A percentile compares a stretch with the other conserved stretches of the same genome.
phyloP scores from a whole-genome alignment of 35 echinoderm and acorn worm species.

The Antedon bifida region DNA sequence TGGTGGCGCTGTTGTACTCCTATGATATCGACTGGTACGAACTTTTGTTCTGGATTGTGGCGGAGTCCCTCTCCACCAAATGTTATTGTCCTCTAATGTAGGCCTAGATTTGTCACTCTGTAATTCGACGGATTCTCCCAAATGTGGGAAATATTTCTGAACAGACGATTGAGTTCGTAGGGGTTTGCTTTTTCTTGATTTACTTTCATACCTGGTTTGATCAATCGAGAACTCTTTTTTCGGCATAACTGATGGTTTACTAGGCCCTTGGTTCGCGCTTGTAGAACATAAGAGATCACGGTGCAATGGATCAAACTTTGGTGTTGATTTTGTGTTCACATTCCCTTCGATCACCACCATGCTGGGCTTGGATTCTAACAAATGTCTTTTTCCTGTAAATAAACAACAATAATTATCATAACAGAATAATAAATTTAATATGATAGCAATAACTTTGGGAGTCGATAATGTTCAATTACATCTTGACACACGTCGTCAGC shows the following conservation, averaged over 20 bases:
- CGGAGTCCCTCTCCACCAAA: neutral
- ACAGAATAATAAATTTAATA: too few species aligned
- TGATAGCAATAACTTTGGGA: too few species aligned
- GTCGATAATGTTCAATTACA: too few species aligned
- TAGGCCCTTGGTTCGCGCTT: neutral
- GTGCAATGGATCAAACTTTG: neutral
- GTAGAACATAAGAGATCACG: neutral
- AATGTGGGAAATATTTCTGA: neutral
- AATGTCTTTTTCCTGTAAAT: neutral
- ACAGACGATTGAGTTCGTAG: neutral
- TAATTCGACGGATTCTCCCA: neutral
- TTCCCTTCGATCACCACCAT: neutral
- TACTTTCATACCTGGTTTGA: neutral
- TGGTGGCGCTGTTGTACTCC: neutral
- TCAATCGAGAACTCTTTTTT: neutral
- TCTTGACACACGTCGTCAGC: too few species aligned
- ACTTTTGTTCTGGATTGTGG: neutral
- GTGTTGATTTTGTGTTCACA: neutral
- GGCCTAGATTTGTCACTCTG: neutral
- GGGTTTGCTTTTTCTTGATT: neutral
- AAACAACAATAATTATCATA: neutral
- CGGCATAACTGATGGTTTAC: too few species aligned
- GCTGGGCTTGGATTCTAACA: neutral
- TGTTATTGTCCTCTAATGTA: neutral
- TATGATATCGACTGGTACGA: neutral